Conservation (phyloP, 1,140 invertebrate species). For the Lepidostoma basale region DNA sequence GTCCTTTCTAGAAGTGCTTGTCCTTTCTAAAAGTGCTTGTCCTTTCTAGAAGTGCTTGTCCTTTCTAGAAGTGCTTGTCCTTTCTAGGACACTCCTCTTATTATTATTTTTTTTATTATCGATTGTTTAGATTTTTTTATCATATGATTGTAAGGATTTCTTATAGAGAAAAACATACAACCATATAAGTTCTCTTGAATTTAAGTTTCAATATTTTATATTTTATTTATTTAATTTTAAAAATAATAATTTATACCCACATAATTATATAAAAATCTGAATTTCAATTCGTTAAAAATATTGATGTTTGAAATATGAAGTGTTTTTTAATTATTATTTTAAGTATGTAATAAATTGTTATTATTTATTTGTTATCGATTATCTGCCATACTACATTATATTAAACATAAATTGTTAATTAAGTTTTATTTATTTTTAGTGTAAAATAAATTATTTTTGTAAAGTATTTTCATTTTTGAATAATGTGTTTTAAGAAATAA, state of each 20-base stretch:
- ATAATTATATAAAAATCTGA: neutral
- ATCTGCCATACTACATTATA: constrained; percentile 20
- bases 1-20: too few species aligned
- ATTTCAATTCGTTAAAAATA: neutral
- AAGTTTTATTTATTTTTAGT: constrained; percentile 16
- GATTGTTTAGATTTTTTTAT: neutral
- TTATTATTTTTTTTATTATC: too few species aligned
- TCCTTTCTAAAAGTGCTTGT: too few species aligned
- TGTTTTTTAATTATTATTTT: constrained; percentile 5
- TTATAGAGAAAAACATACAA: neutral
- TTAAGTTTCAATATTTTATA: constrained; percentile 21
- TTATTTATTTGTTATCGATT: too few species aligned
- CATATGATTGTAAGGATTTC: too few species aligned
- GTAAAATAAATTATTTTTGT: constrained; percentile 16
- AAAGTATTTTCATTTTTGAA: neutral
- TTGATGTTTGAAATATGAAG: too few species aligned
- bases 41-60: too few species aligned
- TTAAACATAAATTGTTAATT: neutral
- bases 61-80: too few species aligned
- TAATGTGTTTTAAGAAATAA: constrained; percentile 1
- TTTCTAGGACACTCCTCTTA: too few species aligned
- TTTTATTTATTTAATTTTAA: neutral
- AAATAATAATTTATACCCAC: neutral
- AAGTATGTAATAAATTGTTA: neutral
- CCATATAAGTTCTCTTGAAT: constrained; percentile 7